Base-by-base conservation (phyloP, 2,113 vertebrate genomes). In the Cinclus cinclus region DNA sequence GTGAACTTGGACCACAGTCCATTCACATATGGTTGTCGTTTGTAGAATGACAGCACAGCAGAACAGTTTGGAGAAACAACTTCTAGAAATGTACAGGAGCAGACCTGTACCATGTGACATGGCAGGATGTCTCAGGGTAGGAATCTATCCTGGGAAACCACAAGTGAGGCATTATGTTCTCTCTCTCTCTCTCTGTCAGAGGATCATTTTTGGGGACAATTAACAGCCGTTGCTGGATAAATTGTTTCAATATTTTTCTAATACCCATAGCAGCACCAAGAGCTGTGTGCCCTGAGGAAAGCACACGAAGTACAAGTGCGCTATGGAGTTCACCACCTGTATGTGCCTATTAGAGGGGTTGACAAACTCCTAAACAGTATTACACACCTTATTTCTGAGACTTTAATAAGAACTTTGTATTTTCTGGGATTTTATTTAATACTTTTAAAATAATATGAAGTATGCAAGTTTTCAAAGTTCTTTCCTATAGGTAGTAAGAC, bases 71-170 rank as follows among this genome's bases (percentile, higher is more conserved):
- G 65, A 59, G 37, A 88, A 95, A 52, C 76, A 50, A 42, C 33
- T n/a, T 70, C 28, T n/a, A 46, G 70, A 90, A 85, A 68, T 0
- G 0, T 65, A 5, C 15, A 62, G 64, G 49, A 84, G 31, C 33
- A 49, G 75, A 37, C 27, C 7, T 1, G 1, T 39, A 55, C 5
- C 0, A 0, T 55, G 19, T 75, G 35, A 55, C 13, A 19, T 20
- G 53, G 21, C 49, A 76, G 53, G 19, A 37, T 60, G 50, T 24
- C 39, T 75, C 0, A 4, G 58, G 49, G 4, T 53, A 33, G 31
- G 28, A 85, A 25, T 74, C 23, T 92, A 1, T 68, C 12, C 14
- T 33, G 27, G 42, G n/a, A 76, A 91, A 59, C 25, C 28, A 13
- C 21, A 71, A 47, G 23, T 64, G 35, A 56, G 71, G 31, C 23